Conservation (phyloP, 2,888 invertebrate species). For the Melanostoma scalare region DNA sequence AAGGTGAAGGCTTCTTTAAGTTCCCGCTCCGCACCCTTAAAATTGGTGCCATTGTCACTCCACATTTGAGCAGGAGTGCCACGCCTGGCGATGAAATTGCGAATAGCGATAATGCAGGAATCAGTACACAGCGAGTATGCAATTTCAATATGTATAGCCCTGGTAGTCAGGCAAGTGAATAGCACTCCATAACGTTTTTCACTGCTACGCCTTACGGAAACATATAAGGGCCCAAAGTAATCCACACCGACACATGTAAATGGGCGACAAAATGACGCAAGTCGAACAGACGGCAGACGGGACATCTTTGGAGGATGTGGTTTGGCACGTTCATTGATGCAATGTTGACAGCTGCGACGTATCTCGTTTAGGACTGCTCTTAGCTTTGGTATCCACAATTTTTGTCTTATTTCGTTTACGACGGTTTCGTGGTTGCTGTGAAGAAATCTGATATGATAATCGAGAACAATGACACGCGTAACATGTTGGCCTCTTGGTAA, state of each 20-base stretch:
- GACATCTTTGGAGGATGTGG: constrained; percentile 1
- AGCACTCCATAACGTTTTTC: constrained; percentile 62
- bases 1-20: constrained; percentile 24
- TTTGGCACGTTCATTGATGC: not conserved
- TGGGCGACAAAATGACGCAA: constrained; percentile 41
- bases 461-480: constrained; percentile 2
- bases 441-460: constrained; percentile 25
- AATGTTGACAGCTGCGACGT: not conserved
- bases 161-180: constrained; percentile 53
- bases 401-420: not conserved
- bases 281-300: not conserved
- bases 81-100: constrained; percentile 57
- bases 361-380: constrained; percentile 15
- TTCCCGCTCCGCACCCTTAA: constrained; percentile 53
- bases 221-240: constrained; percentile 41
- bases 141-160: constrained; percentile 54
- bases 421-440: constrained; percentile 7
- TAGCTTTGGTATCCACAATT: constrained; percentile 29
- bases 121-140: constrained; percentile 43
- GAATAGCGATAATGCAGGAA: constrained; percentile 51
- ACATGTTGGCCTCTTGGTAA: constrained; percentile 5
- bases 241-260: constrained; percentile 27
- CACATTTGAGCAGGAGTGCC: constrained; percentile 54
- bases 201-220: constrained; percentile 35
- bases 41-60: constrained; percentile 67